Conservation (phyloP, 1,140 invertebrate genomes). For the Magallana ariakensis region DNA sequence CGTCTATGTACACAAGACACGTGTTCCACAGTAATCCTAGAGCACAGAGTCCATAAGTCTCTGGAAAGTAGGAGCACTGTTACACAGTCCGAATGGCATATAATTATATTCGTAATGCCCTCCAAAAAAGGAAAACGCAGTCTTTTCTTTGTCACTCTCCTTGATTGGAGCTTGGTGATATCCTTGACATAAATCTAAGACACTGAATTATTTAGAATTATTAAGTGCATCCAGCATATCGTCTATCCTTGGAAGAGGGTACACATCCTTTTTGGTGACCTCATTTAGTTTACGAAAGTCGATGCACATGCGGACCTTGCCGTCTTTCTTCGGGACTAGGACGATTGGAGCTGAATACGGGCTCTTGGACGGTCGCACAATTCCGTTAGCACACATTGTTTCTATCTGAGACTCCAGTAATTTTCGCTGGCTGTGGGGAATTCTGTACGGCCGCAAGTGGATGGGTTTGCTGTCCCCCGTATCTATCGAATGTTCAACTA, state of each 20-base stretch:
- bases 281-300: conserved; percentile 67
- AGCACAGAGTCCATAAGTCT: conserved; percentile 41
- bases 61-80: conserved; percentile 40
- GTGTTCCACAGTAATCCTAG: neutral
- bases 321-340: conserved; percentile 63
- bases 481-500: conserved; percentile 40
- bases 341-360: conserved; percentile 68
- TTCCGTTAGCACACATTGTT: conserved; percentile 46
- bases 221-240: conserved; percentile 33
- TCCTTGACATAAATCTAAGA: conserved; percentile 25
- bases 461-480: conserved; percentile 1
- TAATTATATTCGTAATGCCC: conserved; percentile 44
- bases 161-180: conserved; percentile 37
- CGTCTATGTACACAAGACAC: conserved; percentile 57
- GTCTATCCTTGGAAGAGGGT: conserved; percentile 50
- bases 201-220: conserved; percentile 32
- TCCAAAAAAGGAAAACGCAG: conserved; percentile 26
- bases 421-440: neutral
- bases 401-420: conserved; percentile 25
- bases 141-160: conserved; percentile 43
- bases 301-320: conserved; percentile 61
- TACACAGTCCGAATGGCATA: conserved; percentile 54
- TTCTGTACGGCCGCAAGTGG: neutral
- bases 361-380: conserved; percentile 63
- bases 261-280: conserved; percentile 62